Evolutionary conservation across 2,888 invertebrate species (phyloP).

Genomic region (Shargacucullia verbasci): DNA sequence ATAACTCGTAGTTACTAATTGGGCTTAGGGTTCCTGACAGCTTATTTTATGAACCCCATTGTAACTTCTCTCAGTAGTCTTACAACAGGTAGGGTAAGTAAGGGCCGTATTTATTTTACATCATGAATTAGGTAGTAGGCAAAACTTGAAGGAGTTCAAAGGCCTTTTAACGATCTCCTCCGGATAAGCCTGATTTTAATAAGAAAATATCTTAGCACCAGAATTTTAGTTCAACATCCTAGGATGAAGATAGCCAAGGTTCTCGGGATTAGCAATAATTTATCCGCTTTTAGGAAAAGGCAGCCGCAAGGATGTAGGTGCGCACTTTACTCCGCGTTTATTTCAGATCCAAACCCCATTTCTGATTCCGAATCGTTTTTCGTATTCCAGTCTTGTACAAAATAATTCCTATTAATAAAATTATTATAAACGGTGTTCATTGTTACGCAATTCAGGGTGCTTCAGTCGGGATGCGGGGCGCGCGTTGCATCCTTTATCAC

Average conservation of each 20-base stretch:
- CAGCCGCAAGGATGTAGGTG: constrained; percentile 2
- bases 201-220: constrained; percentile 37
- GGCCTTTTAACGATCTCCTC: constrained; percentile 44
- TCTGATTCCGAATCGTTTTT: constrained; percentile 34
- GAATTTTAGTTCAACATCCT: constrained; percentile 27
- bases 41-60: constrained; percentile 14
- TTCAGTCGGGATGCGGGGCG: constrained; percentile 69
- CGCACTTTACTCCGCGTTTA: constrained; percentile 12
- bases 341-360: constrained; percentile 15
- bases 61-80: constrained; percentile 21
- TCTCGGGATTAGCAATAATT: constrained; percentile 31
- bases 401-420: constrained; percentile 68
- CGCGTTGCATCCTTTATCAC: constrained; percentile 85
- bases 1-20: neutral
- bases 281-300: constrained; percentile 17
- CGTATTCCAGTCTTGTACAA: constrained; percentile 55
- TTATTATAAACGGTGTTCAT: constrained; percentile 80
- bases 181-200: constrained; percentile 40
- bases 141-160: constrained; percentile 45
- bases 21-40: neutral
- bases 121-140: constrained; percentile 18
- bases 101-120: too few species aligned
- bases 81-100: too few species aligned
- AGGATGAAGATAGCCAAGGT: constrained; percentile 4
- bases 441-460: constrained; percentile 80